phyloP scores from a whole-genome alignment of 2,113 vertebrate species.

The Mormoops blainvillei region DNA sequence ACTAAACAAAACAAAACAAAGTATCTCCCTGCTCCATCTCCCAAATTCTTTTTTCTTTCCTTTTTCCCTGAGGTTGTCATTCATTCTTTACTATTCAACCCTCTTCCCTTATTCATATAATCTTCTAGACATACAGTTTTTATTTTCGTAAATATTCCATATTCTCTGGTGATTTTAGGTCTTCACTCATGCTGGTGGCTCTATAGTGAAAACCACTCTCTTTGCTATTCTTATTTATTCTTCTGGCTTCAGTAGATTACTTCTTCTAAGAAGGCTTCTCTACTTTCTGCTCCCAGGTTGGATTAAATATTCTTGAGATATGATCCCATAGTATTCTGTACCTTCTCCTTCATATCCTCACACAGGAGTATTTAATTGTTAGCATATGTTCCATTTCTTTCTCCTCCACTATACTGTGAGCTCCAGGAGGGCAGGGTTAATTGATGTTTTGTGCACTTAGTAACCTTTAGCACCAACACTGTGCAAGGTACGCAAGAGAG shows the following conservation, averaged over 20 bases:
- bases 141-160: background rate
- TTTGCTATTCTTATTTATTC: background rate
- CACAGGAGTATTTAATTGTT: background rate
- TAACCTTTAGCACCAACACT: background rate
- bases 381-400: background rate
- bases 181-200: background rate
- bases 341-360: background rate
- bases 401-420: background rate
- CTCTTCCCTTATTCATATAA: background rate
- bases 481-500: background rate
- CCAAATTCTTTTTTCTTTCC: background rate
- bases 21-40: background rate
- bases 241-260: background rate
- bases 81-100: background rate
- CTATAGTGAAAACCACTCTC: background rate
- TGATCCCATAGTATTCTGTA: background rate
- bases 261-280: background rate
- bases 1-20: background rate
- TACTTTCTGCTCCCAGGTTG: background rate
- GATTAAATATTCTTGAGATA: background rate
- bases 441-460: background rate
- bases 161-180: background rate
- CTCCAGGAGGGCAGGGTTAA: background rate
- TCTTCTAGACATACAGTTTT: background rate
- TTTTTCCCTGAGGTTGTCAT: background rate